Conservation (phyloP, 2,113 vertebrate species). For the Haemorhous mexicanus region DNA sequence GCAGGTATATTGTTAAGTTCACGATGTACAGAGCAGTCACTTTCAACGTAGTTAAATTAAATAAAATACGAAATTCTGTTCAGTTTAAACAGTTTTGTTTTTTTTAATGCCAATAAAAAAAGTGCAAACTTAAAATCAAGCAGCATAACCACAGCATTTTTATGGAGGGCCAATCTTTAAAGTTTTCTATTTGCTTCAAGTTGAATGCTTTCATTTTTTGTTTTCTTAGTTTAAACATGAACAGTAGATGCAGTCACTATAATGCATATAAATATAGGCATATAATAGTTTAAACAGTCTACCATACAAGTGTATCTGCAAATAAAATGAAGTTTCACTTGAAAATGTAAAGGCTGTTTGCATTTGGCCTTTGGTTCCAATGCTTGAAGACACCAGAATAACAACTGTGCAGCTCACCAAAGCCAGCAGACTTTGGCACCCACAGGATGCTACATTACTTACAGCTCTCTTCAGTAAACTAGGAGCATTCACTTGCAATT, state of each 20-base stretch:
- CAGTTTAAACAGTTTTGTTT: slow-evolving; percentile 68
- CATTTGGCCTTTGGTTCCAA: slow-evolving; percentile 82
- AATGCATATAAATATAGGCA: slow-evolving; percentile 75
- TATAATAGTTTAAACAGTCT: slow-evolving; percentile 72
- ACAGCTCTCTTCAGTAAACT: slow-evolving; percentile 37
- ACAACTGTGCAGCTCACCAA: slow-evolving; percentile 71
- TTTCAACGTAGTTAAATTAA: slow-evolving; percentile 76
- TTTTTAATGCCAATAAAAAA: slow-evolving; percentile 75
- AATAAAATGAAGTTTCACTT: slow-evolving; percentile 73
- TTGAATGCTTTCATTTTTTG: slow-evolving; percentile 50
- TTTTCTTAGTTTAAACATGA: slow-evolving; percentile 70
- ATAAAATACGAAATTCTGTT: slow-evolving; percentile 73
- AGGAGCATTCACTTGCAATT: slow-evolving; percentile 64
- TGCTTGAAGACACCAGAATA: slow-evolving; percentile 71
- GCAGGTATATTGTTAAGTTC: slow-evolving; percentile 82
- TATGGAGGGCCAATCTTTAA: slow-evolving; percentile 68
- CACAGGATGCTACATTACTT: slow-evolving; percentile 55
- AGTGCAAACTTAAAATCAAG: slow-evolving; percentile 82
- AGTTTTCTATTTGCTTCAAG: slow-evolving; percentile 63
- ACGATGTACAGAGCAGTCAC: slow-evolving; percentile 80
- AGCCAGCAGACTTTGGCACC: slow-evolving; percentile 71
- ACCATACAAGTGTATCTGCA: slow-evolving; percentile 73
- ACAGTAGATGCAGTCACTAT: slow-evolving; percentile 72
- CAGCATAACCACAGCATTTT: slow-evolving; percentile 80
- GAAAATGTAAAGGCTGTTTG: slow-evolving; percentile 76